phyloP scores from a whole-genome alignment of 2,113 vertebrate species.

The Leptobrachium leishanense region DNA sequence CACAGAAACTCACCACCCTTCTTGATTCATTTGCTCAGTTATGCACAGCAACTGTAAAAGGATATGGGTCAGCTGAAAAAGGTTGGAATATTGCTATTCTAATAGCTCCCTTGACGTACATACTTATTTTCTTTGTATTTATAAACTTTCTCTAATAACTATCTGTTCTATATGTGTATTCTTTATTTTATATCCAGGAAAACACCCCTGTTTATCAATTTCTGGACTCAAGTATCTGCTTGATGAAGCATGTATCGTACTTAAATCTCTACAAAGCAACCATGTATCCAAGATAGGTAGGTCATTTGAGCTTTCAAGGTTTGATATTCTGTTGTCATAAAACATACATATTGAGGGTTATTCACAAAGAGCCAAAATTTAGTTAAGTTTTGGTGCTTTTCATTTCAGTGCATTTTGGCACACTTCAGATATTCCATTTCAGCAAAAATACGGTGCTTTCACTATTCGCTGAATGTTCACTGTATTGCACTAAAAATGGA shows the following conservation, averaged over 20 bases:
- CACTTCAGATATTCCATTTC: too few relatives aligned
- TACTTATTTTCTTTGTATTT: not conserved
- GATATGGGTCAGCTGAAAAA: not conserved
- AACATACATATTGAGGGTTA: too few relatives aligned
- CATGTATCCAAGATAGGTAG: conserved; percentile 1
- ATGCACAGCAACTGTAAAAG: not conserved
- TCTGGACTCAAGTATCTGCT: conserved; percentile 10
- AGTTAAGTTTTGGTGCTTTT: too few relatives aligned
- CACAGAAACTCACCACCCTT: conserved; percentile 23
- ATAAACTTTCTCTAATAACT: not conserved
- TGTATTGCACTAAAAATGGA: too few relatives aligned
- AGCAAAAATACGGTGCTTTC: too few relatives aligned
- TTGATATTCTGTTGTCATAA: too few relatives aligned
- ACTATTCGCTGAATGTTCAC: too few relatives aligned
- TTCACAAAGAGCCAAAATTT: too few relatives aligned
- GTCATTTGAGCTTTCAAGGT: not conserved
- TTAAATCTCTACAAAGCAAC: conserved; percentile 10
- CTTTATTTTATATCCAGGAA: conserved; percentile 15
- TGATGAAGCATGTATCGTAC: conserved; percentile 19
- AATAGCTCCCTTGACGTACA: not conserved
- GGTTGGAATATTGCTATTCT: conserved; percentile 3
- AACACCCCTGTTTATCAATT: not conserved
- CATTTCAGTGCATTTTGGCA: too few relatives aligned
- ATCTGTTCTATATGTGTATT: not conserved
- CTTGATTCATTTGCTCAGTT: conserved; percentile 27